Conservation (phyloP, 2,113 vertebrate genomes). For the Heterocephalus glaber region DNA sequence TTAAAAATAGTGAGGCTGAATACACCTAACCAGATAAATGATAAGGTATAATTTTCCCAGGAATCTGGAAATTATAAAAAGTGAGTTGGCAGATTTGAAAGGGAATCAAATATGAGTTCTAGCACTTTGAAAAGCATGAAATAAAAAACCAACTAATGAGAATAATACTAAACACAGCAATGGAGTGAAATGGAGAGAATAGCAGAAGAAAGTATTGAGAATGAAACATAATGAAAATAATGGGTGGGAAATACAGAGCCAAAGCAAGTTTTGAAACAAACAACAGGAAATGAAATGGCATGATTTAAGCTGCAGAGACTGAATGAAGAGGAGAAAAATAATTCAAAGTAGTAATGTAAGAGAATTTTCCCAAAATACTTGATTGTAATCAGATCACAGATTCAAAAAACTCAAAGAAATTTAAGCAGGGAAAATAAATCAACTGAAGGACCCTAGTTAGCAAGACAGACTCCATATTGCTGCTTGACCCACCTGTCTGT, state of each 20-base stretch:
- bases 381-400: not conserved
- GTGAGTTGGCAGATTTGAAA: not conserved
- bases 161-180: not conserved
- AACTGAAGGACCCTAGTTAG: too few relatives aligned
- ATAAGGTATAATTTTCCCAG: not conserved
- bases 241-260: not conserved
- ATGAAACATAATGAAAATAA: not conserved
- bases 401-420: not conserved
- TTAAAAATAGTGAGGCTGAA: not conserved
- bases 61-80: not conserved
- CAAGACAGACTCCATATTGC: too few relatives aligned
- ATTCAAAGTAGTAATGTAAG: not conserved
- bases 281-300: not conserved
- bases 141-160: not conserved
- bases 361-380: not conserved
- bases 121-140: not conserved
- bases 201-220: not conserved
- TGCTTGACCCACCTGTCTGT: too few relatives aligned
- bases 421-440: not conserved
- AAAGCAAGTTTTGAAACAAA: not conserved
- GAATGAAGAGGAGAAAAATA: not conserved
- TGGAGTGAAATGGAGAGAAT: not conserved
- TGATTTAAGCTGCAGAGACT: not conserved
- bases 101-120: not conserved
- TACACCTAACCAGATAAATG: not conserved